Conservation (phyloP, 2,797 vertebrate species). For the Manis crassicaudata region DNA sequence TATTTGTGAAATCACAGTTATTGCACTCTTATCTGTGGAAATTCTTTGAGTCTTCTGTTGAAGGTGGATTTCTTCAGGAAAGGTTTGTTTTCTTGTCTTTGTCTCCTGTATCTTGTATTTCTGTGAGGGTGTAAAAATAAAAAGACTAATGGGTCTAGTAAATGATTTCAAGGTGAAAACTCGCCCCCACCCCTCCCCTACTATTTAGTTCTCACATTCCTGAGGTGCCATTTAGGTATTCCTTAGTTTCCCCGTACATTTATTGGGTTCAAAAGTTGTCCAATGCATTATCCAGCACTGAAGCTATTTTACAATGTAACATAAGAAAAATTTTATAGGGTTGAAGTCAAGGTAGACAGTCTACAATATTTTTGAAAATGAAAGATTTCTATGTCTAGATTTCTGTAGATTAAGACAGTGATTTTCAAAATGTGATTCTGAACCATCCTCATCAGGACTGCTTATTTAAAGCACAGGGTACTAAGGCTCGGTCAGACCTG, state of each 20-base stretch:
- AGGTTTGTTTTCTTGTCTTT: background rate
- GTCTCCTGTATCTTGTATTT: background rate
- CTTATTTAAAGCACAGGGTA: background rate
- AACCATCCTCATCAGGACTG: background rate
- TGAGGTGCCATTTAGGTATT: background rate
- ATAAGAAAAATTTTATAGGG: background rate
- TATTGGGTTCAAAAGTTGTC: background rate
- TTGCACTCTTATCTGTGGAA: background rate
- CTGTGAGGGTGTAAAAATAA: background rate
- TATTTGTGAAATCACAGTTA: background rate
- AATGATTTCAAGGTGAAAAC: background rate
- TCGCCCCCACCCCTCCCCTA: background rate
- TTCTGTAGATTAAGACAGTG: background rate
- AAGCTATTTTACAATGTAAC: background rate
- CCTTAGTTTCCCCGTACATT: background rate
- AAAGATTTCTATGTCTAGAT: background rate
- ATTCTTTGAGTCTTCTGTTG: background rate
- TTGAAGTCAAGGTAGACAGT: background rate
- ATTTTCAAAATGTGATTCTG: background rate
- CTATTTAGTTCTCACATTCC: background rate
- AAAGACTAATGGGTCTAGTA: background rate
- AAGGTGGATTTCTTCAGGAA: background rate
- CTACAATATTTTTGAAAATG: background rate
- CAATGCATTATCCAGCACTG: background rate
- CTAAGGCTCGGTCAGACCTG: background rate